Conservation (phyloP, 2,113 vertebrate genomes). For the Prinia subflava region DNA sequence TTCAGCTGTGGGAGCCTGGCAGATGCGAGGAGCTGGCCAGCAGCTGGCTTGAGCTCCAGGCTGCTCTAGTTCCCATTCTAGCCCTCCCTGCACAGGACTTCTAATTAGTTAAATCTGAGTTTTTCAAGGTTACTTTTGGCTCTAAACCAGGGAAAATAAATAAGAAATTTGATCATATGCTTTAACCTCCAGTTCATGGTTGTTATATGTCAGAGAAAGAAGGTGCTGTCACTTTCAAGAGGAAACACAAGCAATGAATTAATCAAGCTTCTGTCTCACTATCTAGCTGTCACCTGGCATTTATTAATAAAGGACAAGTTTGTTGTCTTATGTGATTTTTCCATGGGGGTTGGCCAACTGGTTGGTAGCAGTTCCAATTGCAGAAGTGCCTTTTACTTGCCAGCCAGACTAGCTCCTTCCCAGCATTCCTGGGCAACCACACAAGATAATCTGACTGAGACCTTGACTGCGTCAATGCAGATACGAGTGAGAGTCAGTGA, state of each 20-base stretch:
- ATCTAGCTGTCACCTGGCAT: not conserved
- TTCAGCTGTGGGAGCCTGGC: not conserved
- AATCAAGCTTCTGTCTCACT: not conserved
- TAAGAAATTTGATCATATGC: not conserved
- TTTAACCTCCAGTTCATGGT: not conserved
- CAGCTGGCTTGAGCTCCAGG: not conserved
- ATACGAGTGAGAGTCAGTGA: not conserved
- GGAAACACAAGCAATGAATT: not conserved
- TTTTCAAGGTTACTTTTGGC: not conserved
- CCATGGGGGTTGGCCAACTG: not conserved
- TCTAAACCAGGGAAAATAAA: not conserved
- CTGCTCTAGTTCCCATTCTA: not conserved
- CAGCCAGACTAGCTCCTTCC: not conserved
- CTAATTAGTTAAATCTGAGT: not conserved
- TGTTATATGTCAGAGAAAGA: not conserved
- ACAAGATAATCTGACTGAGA: not conserved
- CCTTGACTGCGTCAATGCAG: not conserved
- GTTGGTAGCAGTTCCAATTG: not conserved
- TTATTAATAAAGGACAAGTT: conserved; percentile 15
- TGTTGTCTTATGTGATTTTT: not conserved
- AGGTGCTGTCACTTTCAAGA: not conserved
- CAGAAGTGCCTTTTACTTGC: not conserved
- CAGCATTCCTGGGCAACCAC: not conserved
- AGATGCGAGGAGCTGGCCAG: not conserved
- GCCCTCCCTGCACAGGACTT: not conserved